Percentiles rank a stretch among this genome's conserved stretches.
phyloP scores from a whole-genome alignment of 2,113 vertebrate genomes.

The Pluvianellus socialis region DNA sequence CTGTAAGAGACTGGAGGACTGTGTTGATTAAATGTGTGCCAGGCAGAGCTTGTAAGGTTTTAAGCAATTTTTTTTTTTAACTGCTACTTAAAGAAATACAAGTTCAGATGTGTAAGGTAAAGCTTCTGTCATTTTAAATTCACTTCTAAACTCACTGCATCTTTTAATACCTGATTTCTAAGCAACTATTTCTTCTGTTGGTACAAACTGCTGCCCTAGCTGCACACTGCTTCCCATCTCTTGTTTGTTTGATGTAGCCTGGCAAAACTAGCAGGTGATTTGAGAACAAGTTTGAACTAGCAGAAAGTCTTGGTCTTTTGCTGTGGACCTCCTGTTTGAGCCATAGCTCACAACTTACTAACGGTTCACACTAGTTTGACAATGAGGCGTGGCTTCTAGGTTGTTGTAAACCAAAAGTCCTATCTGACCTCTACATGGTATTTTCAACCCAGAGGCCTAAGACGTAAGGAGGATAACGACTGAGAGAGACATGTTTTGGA shows the following conservation, averaged over 20 bases:
- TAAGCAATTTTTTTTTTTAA: neutral
- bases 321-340: neutral
- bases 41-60: neutral
- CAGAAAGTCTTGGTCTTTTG: neutral
- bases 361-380: neutral
- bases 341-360: neutral
- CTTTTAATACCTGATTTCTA: neutral
- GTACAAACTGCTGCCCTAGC: neutral
- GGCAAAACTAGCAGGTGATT: neutral
- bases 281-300: neutral
- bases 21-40: neutral
- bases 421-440: neutral
- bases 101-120: neutral
- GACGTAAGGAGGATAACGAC: accelerated
- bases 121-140: neutral
- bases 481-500: neutral
- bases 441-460: neutral
- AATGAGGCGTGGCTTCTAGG: neutral
- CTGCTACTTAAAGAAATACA: neutral
- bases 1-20: neutral
- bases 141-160: neutral
- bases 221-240: neutral
- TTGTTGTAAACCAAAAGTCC: neutral
- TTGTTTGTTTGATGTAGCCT: neutral
- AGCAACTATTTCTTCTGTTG: neutral